These are phyloP conservation scores for Macrocentrus cingulum DNA, from an alignment of 1,140 invertebrate genomes.

Conservation along the genomic window DNA sequence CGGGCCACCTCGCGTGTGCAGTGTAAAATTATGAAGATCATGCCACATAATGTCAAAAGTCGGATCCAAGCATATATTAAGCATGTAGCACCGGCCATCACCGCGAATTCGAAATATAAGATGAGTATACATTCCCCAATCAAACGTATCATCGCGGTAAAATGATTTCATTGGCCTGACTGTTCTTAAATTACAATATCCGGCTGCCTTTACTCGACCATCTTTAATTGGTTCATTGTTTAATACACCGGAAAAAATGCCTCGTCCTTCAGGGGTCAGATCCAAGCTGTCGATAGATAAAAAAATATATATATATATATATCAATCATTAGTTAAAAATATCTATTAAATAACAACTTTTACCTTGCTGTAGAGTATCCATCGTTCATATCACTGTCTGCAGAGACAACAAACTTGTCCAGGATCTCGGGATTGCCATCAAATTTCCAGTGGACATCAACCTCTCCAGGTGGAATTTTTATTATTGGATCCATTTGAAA, in stretches of 20 bases:
- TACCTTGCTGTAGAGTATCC: constrained; percentile 72
- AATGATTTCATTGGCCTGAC: constrained; percentile 78
- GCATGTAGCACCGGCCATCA: constrained; percentile 84
- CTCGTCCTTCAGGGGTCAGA: constrained; percentile 69
- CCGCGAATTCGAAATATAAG: constrained; percentile 83
- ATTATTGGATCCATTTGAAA: constrained; percentile 65
- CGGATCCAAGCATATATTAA: constrained; percentile 73
- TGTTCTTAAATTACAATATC: constrained; percentile 78
- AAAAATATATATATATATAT: constrained; percentile 11
- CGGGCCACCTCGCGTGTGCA: constrained; percentile 92
- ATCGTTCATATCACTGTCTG: constrained; percentile 78
- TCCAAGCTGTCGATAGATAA: constrained; percentile 53
- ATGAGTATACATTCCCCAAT: constrained; percentile 82
- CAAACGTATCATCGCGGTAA: constrained; percentile 65
- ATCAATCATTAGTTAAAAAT: neutral
- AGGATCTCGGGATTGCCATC: constrained; percentile 63
- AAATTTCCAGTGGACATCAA: constrained; percentile 72
- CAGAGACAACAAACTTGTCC: constrained; percentile 73
- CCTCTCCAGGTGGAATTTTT: constrained; percentile 64
- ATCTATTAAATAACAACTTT: constrained; percentile 7
- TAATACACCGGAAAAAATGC: constrained; percentile 75
- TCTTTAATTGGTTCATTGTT: constrained; percentile 75
- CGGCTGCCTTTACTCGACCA: constrained; percentile 71
- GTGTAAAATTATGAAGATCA: constrained; percentile 78
- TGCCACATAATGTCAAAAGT: constrained; percentile 81